A percentile compares a stretch with the other conserved stretches of the same genome.
phyloP scores from a whole-genome alignment of 37 sponge, comb jelly and placozoan species.

The Sycon ciliatum region DNA sequence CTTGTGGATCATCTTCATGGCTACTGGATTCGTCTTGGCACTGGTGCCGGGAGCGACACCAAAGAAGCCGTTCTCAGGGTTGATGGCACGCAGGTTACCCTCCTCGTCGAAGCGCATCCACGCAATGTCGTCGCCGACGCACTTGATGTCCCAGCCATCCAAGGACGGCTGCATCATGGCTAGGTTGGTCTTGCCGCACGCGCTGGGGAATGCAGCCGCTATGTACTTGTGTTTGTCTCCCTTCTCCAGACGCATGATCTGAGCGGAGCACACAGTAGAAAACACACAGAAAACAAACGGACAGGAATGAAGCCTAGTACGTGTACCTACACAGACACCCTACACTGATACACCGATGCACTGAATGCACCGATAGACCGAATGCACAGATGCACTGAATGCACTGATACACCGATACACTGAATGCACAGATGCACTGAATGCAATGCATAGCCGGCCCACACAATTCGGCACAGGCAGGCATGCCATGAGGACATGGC shows the following conservation, averaged over 20 bases:
- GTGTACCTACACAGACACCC: too few species aligned
- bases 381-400: too few species aligned
- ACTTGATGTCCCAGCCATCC: slow-evolving; percentile 96
- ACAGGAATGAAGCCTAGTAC: too few species aligned
- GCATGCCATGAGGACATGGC: too few species aligned
- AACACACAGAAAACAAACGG: too few species aligned
- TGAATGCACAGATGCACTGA: too few species aligned
- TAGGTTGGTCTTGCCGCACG: slow-evolving; percentile 96
- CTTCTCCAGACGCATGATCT: slow-evolving; percentile 83
- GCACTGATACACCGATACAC: too few species aligned
- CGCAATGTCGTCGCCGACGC: slow-evolving; percentile 98
- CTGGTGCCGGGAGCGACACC: slow-evolving; percentile 98
- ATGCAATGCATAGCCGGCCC: too few species aligned
- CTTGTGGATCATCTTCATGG: slow-evolving; percentile 68
- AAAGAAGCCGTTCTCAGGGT: slow-evolving; percentile 98
- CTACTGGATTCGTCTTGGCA: slow-evolving; percentile 72
- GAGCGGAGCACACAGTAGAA: neutral
- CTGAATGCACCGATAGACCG: too few species aligned
- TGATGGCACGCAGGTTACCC: slow-evolving; percentile 80
- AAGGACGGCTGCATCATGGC: slow-evolving; percentile 90
- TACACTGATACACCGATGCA: too few species aligned
- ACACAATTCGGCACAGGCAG: too few species aligned
- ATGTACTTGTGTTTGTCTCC: slow-evolving; percentile 84
- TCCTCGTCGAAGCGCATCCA: slow-evolving; percentile 91
- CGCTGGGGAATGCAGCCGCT: slow-evolving; percentile 94